Evolutionary conservation across 2,888 invertebrate species (phyloP).

Genomic region (Hetaerina titia): DNA sequence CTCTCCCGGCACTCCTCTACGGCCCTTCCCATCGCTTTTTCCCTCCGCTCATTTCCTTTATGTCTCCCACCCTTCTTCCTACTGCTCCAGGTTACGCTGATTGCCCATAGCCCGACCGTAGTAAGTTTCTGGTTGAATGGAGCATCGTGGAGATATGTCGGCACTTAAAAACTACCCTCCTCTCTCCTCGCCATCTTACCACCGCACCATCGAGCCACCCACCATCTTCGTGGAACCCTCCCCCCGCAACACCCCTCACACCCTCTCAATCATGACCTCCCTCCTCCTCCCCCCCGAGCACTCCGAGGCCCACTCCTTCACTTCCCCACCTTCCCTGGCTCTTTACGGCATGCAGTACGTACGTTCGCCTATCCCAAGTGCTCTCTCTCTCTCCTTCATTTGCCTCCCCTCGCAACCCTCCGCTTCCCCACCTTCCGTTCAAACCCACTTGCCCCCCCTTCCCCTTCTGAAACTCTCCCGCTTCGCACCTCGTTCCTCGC

Average conservation of each 20-base stretch:
- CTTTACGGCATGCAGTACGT: neutral
- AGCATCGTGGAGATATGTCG: slow-evolving; percentile 54
- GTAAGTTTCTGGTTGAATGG: slow-evolving; percentile 66
- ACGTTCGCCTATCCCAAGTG: too few relatives aligned
- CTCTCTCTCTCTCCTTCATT: neutral
- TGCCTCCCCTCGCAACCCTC: neutral
- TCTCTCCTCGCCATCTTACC: neutral
- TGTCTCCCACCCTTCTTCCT: slow-evolving; percentile 11
- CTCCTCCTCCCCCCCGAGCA: neutral
- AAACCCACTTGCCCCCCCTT: neutral
- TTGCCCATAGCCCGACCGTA: slow-evolving; percentile 45
- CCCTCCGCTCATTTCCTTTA: slow-evolving; percentile 33
- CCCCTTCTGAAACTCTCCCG: neutral
- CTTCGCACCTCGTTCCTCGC: slow-evolving; percentile 35
- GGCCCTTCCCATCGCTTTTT: slow-evolving; percentile 14
- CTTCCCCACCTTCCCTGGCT: neutral
- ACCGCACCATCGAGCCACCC: neutral
- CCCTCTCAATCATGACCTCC: neutral
- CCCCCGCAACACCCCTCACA: neutral
- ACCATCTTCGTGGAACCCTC: slow-evolving; percentile 7
- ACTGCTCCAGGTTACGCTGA: slow-evolving; percentile 58
- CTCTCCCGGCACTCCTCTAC: neutral
- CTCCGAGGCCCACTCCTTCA: neutral
- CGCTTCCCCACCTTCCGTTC: neutral
- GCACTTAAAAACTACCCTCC: slow-evolving; percentile 48